These are phyloP conservation scores for Stratiolaelaps scimitus DNA, from an alignment of 1,140 invertebrate species.

Conservation along the genomic window DNA sequence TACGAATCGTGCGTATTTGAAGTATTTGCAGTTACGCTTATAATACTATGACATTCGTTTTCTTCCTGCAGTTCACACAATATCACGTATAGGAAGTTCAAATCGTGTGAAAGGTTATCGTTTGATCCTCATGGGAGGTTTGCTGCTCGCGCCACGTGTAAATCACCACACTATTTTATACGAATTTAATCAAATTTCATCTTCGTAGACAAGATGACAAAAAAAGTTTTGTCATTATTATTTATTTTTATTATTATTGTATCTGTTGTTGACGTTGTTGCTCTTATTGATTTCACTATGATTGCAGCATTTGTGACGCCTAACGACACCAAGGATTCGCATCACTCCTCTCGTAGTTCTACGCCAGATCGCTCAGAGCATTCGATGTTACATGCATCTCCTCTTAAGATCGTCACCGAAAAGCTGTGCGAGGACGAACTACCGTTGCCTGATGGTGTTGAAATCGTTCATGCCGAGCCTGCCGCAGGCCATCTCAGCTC, in stretches of 20 bases:
- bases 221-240: too few species aligned
- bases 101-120: too few species aligned
- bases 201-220: too few species aligned
- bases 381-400: slow-evolving; percentile 30
- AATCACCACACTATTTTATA: not conserved
- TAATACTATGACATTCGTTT: not conserved
- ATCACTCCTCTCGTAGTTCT: slow-evolving; percentile 33
- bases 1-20: slow-evolving; percentile 25
- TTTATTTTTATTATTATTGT: too few species aligned
- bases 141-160: not conserved
- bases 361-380: slow-evolving; percentile 17
- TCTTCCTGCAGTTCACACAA: not conserved
- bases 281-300: slow-evolving; percentile 44
- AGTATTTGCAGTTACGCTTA: not conserved
- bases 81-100: too few species aligned
- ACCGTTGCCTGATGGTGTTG: slow-evolving; percentile 71
- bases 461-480: slow-evolving; percentile 76
- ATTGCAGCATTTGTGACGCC: slow-evolving; percentile 30
- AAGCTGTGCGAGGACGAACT: slow-evolving; percentile 67
- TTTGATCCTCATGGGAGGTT: not conserved
- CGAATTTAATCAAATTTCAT: too few species aligned
- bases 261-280: too few species aligned
- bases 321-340: slow-evolving; percentile 18
- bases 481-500: slow-evolving; percentile 92
- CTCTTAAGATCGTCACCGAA: slow-evolving; percentile 26